Base-by-base conservation (phyloP, 2,888 invertebrate genomes). In the Liopterus haemorrhoidalis region DNA sequence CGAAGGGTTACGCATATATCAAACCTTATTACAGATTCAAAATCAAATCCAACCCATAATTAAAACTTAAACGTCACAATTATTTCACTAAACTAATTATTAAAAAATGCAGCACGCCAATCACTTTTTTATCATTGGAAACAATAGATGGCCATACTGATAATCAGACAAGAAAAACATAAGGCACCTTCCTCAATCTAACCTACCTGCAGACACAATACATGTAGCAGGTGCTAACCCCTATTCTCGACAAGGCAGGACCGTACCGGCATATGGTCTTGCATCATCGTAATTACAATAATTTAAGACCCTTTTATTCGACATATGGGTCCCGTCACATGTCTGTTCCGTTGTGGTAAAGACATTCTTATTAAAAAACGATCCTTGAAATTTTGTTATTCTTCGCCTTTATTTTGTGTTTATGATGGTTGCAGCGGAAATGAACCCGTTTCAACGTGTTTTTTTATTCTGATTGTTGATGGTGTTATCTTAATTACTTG, bases 221-320 rank as follows among this genome's bases (percentile, higher is more conserved):
- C 44, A 46, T 49, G 46, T 46, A 40, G 52, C 52, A 52, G 52
- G 52, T 52, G 52, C 31, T n/a, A n/a, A n/a, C n/a, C n/a, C n/a
- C n/a, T n/a, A n/a, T n/a, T n/a, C n/a, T n/a, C n/a, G n/a, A n/a
- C n/a, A n/a, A n/a, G n/a, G n/a, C n/a, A n/a, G 30, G 25, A 30
- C 46, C 11, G 14, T 41, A 27, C 54, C 52, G 54, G 54, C 60
- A 59, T 61, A 59, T 57, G 59, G 63, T 63, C 62, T 62, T 66
- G 62, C 57, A 60, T 65, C 62, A 65, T n/a, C n/a, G n/a, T 66
- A 65, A 66, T 66, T 64, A 65, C 60, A 60, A 63, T 66, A 64
- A 65, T 63, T 62, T 49, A 30, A 31, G 25, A 30, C 40, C 41
- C 37, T 35, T 25, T 36, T 43, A 36, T 36, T 43, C 30, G 33